Base-by-base conservation (phyloP, 2,113 vertebrate species). In the Pyrgilauda ruficollis region DNA sequence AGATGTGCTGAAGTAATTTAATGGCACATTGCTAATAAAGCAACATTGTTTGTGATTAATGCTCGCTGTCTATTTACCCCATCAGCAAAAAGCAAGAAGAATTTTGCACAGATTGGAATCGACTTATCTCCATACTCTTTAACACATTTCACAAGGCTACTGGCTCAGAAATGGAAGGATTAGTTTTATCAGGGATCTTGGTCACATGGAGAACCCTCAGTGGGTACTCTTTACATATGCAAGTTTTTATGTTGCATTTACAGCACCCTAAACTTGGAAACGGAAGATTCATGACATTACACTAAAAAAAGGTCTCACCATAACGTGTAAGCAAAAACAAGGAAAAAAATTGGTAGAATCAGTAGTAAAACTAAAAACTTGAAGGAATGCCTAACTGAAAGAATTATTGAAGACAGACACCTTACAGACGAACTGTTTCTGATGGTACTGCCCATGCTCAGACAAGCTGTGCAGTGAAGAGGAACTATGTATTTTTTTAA, bases 1-100 rank as follows among this genome's bases (percentile, higher is more conserved):
- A 95, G 94, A 97, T 81, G 92, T 53, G 82, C 55, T 95, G 90
- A 96, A 97, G 96, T 95, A 96, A 95, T 97, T 97, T 93, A 97
- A 95, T 88, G 86, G 92, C 93, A 94, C 87, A 94, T 87, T 96
- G 89, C 44, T 96, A 91, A 96, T 94, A 97, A 97, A 96, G 82
- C 67, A 85, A 76, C 77, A 77, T 66, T 87, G 55, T 76, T 97
- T 95, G 77, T 84, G 94, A 97, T 97, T 90, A 97, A 97, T 96
- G 93, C n/a, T 91, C 14, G 58, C 82, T 96, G 87, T 96, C 87
- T 97, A 95, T 97, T 97, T 97, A 96, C 53, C 83, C 87, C 95
- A 87, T 94, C 77, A 95, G 95, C 89, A 95, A 96, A 94, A 96
- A 87, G 59, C 52, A 87, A 91, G 87, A 78, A 50, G 33, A 52